Percentiles rank a stretch among this genome's conserved stretches.
Conservation (phyloP, 2,113 vertebrate genomes). For the Peromyscus californicus region DNA sequence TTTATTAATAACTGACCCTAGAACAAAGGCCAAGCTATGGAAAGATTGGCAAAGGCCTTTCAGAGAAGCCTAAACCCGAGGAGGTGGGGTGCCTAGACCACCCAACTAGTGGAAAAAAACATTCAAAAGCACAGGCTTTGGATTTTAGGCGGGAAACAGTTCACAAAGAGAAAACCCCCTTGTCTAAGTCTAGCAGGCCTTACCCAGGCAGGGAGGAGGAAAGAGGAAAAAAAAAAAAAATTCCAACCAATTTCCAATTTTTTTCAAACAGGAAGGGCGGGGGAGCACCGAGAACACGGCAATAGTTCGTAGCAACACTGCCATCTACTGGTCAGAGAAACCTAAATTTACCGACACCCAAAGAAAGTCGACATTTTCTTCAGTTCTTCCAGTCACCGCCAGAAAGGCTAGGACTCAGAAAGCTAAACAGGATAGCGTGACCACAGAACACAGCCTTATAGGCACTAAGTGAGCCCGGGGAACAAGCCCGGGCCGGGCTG, state of each 20-base stretch:
- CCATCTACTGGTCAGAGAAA: neutral
- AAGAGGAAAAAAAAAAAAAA: neutral
- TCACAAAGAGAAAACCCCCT: neutral
- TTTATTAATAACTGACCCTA: neutral
- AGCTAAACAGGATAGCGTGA: neutral
- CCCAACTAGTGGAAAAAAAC: neutral
- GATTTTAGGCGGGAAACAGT: neutral
- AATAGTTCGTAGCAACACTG: fast-evolving
- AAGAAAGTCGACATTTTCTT: neutral
- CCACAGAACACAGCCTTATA: neutral
- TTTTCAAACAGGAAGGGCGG: neutral
- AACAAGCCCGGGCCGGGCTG: fast-evolving
- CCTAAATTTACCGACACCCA: neutral
- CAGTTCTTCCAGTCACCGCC: neutral
- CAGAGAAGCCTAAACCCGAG: neutral
- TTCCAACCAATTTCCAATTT: neutral
- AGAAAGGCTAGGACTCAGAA: neutral
- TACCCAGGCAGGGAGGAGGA: fast-evolving
- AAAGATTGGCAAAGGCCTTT: neutral
- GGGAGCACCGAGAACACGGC: fast-evolving
- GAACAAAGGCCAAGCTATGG: too few species aligned
- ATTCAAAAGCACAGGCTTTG: too few species aligned
- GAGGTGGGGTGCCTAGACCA: neutral
- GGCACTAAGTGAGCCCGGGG: neutral
- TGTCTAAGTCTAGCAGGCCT: neutral